Percentiles rank a stretch among this genome's conserved stretches.
Evolutionary conservation across 2,113 vertebrate species (phyloP).

Genomic region (Hydropotes inermis): DNA sequence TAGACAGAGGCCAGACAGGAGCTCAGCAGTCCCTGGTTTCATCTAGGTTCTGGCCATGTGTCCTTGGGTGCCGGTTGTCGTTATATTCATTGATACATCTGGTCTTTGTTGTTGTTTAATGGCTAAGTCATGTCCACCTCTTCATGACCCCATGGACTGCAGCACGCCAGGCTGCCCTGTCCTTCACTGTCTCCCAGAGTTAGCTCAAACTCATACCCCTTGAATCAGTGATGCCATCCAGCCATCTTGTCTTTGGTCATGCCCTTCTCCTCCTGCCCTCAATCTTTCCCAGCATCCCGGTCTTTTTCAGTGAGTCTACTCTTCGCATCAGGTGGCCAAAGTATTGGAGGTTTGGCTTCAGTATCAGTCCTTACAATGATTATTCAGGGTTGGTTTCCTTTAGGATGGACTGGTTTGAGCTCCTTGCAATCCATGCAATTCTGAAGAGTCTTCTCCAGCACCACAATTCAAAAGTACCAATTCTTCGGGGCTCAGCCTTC

Average conservation of each 20-base stretch:
- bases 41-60: rapidly evolving
- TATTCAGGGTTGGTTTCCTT: background rate
- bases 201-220: background rate
- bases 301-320: background rate
- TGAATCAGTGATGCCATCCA: background rate
- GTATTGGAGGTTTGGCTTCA: background rate
- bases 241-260: rapidly evolving
- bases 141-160: background rate
- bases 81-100: rapidly evolving
- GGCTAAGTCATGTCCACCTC: background rate
- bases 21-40: background rate
- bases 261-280: background rate
- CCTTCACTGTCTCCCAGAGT: background rate
- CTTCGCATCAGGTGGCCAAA: background rate
- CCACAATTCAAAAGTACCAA: background rate
- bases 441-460: background rate
- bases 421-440: background rate
- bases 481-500: background rate
- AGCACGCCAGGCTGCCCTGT: background rate
- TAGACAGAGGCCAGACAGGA: background rate
- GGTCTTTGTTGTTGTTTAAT: background rate
- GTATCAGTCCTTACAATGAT: background rate
- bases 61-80: background rate
- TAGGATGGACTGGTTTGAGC: background rate
- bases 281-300: background rate